These are phyloP conservation scores for Diadumene lineata DNA, from an alignment of 92 coral and sea anemone species.

Conservation along the genomic window DNA sequence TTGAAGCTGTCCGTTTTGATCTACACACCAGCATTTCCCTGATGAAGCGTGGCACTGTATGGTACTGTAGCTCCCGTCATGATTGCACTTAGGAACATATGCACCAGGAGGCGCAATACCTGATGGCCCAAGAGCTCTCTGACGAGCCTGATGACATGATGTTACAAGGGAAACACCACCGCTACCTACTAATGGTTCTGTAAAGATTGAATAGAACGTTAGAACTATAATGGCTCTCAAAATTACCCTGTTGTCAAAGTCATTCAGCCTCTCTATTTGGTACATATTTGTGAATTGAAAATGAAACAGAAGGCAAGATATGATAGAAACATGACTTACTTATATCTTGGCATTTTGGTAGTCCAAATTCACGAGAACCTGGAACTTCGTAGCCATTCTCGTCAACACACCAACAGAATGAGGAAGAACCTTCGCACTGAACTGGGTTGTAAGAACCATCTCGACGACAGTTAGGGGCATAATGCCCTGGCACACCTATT, in stretches of 20 bases:
- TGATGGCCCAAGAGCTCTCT: slow-evolving; percentile 66
- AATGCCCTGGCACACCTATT: slow-evolving; percentile 45
- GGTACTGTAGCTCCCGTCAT: slow-evolving; percentile 61
- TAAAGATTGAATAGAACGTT: too few relatives aligned
- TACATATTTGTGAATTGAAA: too few relatives aligned
- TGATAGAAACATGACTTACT: slow-evolving; percentile 39
- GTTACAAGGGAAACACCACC: not conserved
- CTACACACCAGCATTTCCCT: slow-evolving; percentile 91
- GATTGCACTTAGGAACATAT: slow-evolving; percentile 78
- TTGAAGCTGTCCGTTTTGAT: slow-evolving; percentile 63
- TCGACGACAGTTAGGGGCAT: slow-evolving; percentile 69
- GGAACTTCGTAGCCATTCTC: slow-evolving; percentile 58
- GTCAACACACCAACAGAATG: slow-evolving; percentile 85
- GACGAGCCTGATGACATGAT: slow-evolving; percentile 65
- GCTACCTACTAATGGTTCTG: not conserved
- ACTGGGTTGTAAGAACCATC: slow-evolving; percentile 74
- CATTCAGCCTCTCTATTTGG: too few relatives aligned
- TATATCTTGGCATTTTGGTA: slow-evolving; percentile 66
- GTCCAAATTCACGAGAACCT: slow-evolving; percentile 61
- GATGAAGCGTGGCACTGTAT: slow-evolving; percentile 75
- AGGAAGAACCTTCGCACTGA: slow-evolving; percentile 68
- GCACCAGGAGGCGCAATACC: slow-evolving; percentile 65
- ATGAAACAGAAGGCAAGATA: too few relatives aligned
- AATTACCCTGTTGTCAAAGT: too few relatives aligned
- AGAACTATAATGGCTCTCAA: too few relatives aligned